Evolutionary conservation across 2,113 vertebrate species (phyloP).

Genomic region (Oryzias woworae): DNA sequence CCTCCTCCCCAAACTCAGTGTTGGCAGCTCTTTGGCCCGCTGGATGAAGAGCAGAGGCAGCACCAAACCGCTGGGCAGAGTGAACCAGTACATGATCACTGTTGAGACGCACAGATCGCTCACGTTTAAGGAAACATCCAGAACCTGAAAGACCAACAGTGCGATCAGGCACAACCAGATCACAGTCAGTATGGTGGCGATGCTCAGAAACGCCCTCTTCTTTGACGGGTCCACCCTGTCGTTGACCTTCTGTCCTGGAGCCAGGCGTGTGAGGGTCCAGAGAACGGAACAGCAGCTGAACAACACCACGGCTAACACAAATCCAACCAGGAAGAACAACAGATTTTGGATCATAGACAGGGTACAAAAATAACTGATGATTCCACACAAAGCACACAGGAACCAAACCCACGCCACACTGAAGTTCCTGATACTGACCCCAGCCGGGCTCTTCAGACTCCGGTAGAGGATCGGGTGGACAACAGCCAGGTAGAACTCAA

Average conservation of each 20-base stretch:
- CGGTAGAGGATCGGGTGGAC: constrained; percentile 25
- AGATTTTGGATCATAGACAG: not conserved
- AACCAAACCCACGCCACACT: constrained; percentile 13
- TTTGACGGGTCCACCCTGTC: constrained; percentile 1
- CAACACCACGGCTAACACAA: not conserved
- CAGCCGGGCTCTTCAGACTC: not conserved
- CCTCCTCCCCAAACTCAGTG: no score
- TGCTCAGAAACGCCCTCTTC: constrained; percentile 1
- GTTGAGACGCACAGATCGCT: not conserved
- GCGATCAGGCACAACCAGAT: not conserved
- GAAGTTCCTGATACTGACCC: constrained; percentile 14
- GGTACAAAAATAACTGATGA: not conserved
- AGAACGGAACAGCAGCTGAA: constrained; percentile 9
- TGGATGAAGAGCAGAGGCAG: constrained; percentile 11
- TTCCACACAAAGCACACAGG: not conserved
- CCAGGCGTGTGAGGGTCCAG: not conserved
- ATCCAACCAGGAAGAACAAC: not conserved
- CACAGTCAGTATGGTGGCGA: constrained; percentile 2
- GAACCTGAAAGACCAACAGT: not conserved
- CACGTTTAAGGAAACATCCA: not conserved
- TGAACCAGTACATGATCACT: not conserved
- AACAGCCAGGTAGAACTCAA: constrained; percentile 29
- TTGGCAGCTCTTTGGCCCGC: not conserved
- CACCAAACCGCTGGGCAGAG: constrained; percentile 8
- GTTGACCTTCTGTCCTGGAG: not conserved